Conservation (phyloP, 2,888 invertebrate species). For the Dusona sp. region DNA sequence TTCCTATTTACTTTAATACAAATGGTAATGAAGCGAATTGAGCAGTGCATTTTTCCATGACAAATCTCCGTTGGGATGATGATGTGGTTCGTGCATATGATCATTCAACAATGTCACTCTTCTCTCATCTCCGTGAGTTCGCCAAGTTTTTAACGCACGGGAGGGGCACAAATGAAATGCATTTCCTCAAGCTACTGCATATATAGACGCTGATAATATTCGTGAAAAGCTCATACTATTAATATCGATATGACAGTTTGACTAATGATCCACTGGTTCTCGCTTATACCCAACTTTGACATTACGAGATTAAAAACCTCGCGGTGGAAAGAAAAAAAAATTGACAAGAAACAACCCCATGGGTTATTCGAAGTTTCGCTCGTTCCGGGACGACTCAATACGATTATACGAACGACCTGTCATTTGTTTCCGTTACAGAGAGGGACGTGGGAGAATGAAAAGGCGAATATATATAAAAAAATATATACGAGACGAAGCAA, state of each 20-base stretch:
- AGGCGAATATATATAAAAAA: constrained; percentile 17
- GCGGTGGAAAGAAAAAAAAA: constrained; percentile 68
- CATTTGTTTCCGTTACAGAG: constrained; percentile 79
- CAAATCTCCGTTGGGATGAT: constrained; percentile 28
- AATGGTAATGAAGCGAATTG: constrained; percentile 54
- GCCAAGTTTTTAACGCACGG: constrained; percentile 10
- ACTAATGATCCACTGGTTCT: constrained; percentile 82
- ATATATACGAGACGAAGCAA: constrained; percentile 30
- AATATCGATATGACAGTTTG: constrained; percentile 84
- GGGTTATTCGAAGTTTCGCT: constrained; percentile 42
- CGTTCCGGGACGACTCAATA: constrained; percentile 74
- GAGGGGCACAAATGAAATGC: constrained; percentile 82
- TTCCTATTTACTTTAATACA: constrained; percentile 55
- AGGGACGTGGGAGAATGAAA: constrained; percentile 44
- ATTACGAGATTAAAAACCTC: constrained; percentile 84
- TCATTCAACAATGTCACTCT: constrained; percentile 83
- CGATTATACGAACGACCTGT: constrained; percentile 75
- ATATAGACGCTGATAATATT: constrained; percentile 75
- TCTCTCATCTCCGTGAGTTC: constrained; percentile 19
- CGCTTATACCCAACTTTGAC: constrained; percentile 79
- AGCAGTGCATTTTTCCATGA: constrained; percentile 45
- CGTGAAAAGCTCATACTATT: constrained; percentile 78
- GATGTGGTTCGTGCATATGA: constrained; percentile 59
- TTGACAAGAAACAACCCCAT: constrained; percentile 25
- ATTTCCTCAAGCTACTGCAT: constrained; percentile 80